phyloP scores from a whole-genome alignment of 1,140 invertebrate species.

The Megalopta genalis region DNA sequence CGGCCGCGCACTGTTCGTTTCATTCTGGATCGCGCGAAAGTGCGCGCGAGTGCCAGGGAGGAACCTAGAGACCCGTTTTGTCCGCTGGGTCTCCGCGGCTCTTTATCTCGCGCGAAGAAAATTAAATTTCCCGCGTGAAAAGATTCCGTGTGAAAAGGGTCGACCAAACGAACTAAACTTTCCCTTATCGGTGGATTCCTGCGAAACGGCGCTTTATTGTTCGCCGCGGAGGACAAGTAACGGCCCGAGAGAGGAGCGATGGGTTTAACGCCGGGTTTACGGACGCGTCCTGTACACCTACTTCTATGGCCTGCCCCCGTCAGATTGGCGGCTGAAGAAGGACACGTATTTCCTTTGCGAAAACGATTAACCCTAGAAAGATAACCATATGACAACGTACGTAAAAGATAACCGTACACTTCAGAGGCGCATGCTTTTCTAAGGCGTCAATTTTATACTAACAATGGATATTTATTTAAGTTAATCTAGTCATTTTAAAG shows the following conservation, averaged over 20 bases:
- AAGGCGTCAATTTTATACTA: too few species aligned
- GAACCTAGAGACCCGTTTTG: constrained; percentile 2
- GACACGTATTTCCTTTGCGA: too few species aligned
- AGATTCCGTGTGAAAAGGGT: neutral
- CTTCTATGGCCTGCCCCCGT: too few species aligned
- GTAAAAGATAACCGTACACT: too few species aligned
- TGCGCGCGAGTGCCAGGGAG: neutral
- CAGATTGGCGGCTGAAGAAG: too few species aligned
- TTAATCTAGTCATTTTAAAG: too few species aligned
- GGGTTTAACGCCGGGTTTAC: too few species aligned
- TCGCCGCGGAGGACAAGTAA: neutral
- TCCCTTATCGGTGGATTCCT: constrained; percentile 18
- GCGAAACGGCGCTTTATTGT: constrained; percentile 32
- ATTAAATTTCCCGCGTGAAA: constrained; percentile 38
- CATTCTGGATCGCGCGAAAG: neutral
- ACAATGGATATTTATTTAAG: too few species aligned
- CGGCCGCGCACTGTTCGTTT: neutral
- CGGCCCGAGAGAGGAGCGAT: neutral
- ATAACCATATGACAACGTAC: too few species aligned
- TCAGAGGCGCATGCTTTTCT: too few species aligned
- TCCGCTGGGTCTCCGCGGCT: neutral
- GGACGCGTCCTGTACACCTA: too few species aligned
- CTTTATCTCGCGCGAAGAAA: constrained; percentile 36
- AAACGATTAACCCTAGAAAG: too few species aligned
- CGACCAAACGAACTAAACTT: constrained; percentile 9